phyloP scores from a whole-genome alignment of 2,797 vertebrate species.

The Eulemur coronatus region DNA sequence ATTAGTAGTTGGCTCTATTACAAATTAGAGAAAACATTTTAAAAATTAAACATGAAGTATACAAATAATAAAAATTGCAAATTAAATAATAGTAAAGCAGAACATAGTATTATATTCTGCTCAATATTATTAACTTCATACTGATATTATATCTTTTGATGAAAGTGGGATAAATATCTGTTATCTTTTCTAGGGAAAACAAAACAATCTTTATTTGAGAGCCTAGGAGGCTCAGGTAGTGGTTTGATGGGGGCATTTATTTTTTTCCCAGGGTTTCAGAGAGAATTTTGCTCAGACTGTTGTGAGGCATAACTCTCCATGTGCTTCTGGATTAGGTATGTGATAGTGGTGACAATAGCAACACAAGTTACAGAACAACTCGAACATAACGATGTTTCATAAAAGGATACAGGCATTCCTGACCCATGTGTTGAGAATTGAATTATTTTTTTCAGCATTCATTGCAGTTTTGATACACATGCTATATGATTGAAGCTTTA shows the following conservation, averaged over 20 bases:
- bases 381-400: background rate
- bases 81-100: background rate
- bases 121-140: background rate
- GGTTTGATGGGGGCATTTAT: too few species aligned
- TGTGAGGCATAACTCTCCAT: background rate
- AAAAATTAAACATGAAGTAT: background rate
- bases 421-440: background rate
- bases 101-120: background rate
- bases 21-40: background rate
- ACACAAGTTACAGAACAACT: background rate
- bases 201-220: background rate
- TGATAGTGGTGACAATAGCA: background rate
- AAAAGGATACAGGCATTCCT: background rate
- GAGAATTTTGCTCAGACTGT: background rate
- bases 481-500: background rate
- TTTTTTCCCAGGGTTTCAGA: background rate
- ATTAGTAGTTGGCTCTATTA: background rate
- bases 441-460: background rate
- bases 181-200: background rate
- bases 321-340: background rate
- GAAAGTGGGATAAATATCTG: background rate
- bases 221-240: background rate
- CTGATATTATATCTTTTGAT: background rate
- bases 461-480: background rate
- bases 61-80: background rate